These are phyloP conservation scores for Salminus brasiliensis DNA, from an alignment of 2,113 vertebrate species.

Conservation along the genomic window DNA sequence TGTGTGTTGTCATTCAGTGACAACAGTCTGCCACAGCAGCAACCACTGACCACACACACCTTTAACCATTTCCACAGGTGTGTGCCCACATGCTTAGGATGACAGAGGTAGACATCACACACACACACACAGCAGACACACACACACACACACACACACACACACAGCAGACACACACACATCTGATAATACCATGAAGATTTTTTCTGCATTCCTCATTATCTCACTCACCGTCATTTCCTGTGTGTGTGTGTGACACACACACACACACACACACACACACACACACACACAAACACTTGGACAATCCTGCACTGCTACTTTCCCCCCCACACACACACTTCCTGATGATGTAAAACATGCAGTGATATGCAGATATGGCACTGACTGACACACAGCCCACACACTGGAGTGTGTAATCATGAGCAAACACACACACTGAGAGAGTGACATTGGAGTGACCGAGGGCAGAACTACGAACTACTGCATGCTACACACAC, in stretches of 20 bases:
- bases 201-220: too few relatives aligned
- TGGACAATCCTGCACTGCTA: background rate
- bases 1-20: too few relatives aligned
- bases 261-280: background rate
- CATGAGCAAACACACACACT: conserved; percentile 15
- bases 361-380: background rate
- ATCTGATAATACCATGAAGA: too few relatives aligned
- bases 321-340: background rate
- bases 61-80: too few relatives aligned
- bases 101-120: too few relatives aligned
- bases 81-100: too few relatives aligned
- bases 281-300: background rate
- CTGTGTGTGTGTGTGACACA: background rate
- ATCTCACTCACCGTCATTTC: too few relatives aligned
- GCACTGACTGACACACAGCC: background rate
- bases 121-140: background rate
- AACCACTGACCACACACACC: too few relatives aligned
- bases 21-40: too few relatives aligned
- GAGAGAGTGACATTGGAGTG: background rate
- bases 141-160: too few relatives aligned
- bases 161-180: background rate
- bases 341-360: background rate
- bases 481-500: too few relatives aligned
- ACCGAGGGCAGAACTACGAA: too few relatives aligned
- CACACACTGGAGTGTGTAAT: background rate